A percentile compares a stretch with the other conserved stretches of the same genome.
phyloP scores from a whole-genome alignment of 2,888 invertebrate genomes.

The Capitulum mitella region DNA sequence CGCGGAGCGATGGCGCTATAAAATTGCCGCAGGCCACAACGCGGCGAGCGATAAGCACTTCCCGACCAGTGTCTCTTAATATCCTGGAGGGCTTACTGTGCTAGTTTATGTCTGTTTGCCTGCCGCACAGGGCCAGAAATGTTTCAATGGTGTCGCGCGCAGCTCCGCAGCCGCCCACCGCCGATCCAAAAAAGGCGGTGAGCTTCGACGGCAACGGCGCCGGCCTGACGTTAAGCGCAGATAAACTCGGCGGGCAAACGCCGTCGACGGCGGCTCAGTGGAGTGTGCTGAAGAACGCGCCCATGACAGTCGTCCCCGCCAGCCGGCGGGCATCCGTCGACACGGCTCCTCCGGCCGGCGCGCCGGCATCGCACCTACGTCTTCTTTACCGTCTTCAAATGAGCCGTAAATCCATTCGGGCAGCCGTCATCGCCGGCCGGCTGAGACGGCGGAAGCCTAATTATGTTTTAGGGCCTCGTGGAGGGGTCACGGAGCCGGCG shows the following conservation, averaged over 20 bases:
- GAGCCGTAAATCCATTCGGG: background rate
- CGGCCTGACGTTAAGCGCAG: background rate
- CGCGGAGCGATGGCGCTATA: background rate
- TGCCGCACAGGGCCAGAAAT: background rate
- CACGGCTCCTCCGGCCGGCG: background rate
- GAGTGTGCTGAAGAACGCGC: no score
- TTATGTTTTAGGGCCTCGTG: background rate
- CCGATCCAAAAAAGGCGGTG: no score
- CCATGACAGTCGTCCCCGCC: background rate
- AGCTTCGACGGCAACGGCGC: background rate
- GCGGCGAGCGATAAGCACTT: background rate
- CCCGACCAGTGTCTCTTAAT: no score
- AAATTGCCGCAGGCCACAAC: background rate
- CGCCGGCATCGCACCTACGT: background rate
- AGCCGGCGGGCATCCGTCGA: background rate
- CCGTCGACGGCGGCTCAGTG: background rate
- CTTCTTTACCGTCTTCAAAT: conserved; percentile 5
- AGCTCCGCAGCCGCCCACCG: no score
- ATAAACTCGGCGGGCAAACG: background rate
- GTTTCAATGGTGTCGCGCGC: background rate
- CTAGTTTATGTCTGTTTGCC: background rate
- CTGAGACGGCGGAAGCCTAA: background rate
- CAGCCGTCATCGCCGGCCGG: background rate
- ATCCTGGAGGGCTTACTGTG: no score
- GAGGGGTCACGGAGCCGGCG: background rate